Evolutionary conservation across 2,113 vertebrate species (phyloP).

Genomic region (Corvus hawaiiensis): DNA sequence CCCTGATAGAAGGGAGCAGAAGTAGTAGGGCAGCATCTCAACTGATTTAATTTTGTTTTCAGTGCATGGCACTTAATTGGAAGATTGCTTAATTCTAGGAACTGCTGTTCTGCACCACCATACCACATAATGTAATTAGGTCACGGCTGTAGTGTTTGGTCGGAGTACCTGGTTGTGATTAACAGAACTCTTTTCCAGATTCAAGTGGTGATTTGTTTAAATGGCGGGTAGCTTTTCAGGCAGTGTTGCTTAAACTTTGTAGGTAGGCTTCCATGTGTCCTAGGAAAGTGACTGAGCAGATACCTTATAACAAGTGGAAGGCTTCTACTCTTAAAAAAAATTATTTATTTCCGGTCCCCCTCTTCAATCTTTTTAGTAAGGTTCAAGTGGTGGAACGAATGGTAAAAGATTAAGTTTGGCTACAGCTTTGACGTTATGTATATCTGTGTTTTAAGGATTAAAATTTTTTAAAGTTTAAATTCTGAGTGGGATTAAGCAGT

Average conservation of each 20-base stretch:
- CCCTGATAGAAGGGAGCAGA: neutral
- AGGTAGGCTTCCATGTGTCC: neutral
- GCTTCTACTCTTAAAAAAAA: neutral
- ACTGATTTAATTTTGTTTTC: constrained; percentile 45
- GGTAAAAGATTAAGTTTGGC: neutral
- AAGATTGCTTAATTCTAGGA: constrained; percentile 51
- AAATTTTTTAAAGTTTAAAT: neutral
- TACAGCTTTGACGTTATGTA: neutral
- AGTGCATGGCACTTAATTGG: constrained; percentile 34
- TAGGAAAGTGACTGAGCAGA: neutral
- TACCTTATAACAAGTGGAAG: neutral
- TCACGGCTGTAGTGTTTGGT: constrained; percentile 9
- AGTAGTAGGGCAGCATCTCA: neutral
- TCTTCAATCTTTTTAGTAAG: neutral
- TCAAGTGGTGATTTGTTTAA: neutral
- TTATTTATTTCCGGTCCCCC: neutral
- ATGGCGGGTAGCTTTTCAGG: neutral
- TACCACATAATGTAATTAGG: constrained; percentile 40
- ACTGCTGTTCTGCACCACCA: constrained; percentile 1
- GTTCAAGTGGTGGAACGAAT: neutral
- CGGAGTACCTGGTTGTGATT: neutral
- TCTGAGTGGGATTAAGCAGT: neutral
- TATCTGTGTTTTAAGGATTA: neutral
- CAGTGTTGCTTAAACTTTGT: neutral
- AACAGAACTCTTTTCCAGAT: neutral